phyloP scores from a whole-genome alignment of 2,888 invertebrate species.

The Pristionchus mayeri region DNA sequence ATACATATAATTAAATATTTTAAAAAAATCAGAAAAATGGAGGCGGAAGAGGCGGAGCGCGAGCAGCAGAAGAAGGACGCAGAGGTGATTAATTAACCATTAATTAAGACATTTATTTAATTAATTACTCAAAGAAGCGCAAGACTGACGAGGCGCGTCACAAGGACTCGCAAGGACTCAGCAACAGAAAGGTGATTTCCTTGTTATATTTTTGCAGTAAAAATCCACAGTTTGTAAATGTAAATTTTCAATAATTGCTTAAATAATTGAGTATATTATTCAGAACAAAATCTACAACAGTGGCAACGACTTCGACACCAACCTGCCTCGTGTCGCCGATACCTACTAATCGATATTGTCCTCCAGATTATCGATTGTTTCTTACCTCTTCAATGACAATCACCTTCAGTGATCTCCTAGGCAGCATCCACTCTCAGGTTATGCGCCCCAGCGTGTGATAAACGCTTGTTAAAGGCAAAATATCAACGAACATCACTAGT shows the following conservation, averaged over 20 bases:
- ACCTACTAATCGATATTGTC: no score
- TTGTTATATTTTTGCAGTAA: neutral
- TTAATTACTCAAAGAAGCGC: neutral
- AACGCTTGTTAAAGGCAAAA: conserved; percentile 18
- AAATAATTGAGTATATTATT: no score
- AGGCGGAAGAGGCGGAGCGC: neutral
- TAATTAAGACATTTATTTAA: neutral
- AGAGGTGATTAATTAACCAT: neutral
- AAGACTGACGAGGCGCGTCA: neutral
- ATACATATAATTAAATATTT: no score
- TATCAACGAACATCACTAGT: no score
- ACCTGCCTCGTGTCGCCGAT: conserved; percentile 26
- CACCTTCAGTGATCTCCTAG: neutral
- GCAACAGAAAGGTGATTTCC: conserved; percentile 10
- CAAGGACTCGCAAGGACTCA: neutral
- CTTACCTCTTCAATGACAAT: neutral
- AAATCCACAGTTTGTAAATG: neutral
- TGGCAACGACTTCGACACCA: conserved; percentile 15
- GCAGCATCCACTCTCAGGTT: conserved; percentile 10
- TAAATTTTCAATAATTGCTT: no score
- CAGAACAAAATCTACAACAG: conserved; percentile 33
- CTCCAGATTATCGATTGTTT: neutral
- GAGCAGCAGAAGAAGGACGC: neutral
- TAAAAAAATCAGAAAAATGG: neutral
- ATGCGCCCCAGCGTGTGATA: conserved; percentile 2